Evolutionary conservation across 2,888 invertebrate genomes (phyloP).

Genomic region (Calliphora vomitoria): DNA sequence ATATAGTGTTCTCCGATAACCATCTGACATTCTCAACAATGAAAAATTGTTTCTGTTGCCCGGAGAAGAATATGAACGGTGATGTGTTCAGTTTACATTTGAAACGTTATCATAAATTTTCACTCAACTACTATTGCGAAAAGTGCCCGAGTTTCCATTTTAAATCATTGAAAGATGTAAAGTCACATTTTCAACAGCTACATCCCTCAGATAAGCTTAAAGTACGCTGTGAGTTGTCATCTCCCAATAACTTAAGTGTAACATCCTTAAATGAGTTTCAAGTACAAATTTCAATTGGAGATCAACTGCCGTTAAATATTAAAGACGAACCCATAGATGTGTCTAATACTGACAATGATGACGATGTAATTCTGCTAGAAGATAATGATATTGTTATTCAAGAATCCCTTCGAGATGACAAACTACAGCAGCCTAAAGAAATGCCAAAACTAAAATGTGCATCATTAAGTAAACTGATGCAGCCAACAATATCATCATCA

Average conservation of each 20-base stretch:
- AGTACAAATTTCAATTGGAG: slow-evolving; percentile 34
- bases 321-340: slow-evolving; percentile 57
- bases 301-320: slow-evolving; percentile 10
- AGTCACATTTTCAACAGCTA: slow-evolving; percentile 58
- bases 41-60: slow-evolving; percentile 73
- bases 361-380: slow-evolving; percentile 69
- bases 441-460: slow-evolving; percentile 59
- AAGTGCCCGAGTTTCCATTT: slow-evolving; percentile 65
- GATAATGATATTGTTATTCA: slow-evolving; percentile 73
- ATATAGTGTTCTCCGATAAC: slow-evolving; percentile 65
- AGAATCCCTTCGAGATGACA: slow-evolving; percentile 51
- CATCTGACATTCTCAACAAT: slow-evolving; percentile 73
- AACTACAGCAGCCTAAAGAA: neutral
- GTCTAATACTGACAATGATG: slow-evolving; percentile 45
- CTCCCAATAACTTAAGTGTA: slow-evolving; percentile 52
- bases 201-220: slow-evolving; percentile 61
- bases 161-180: slow-evolving; percentile 53
- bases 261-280: slow-evolving; percentile 61
- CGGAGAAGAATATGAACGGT: slow-evolving; percentile 41
- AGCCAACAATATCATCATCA: neutral
- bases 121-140: slow-evolving; percentile 73
- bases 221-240: slow-evolving; percentile 71
- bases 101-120: slow-evolving; percentile 69
- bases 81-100: slow-evolving; percentile 71
- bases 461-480: slow-evolving; percentile 29